A percentile compares a stretch with the other conserved stretches of the same genome.
phyloP scores from a whole-genome alignment of 2,113 vertebrate species.

The Caracal caracal region DNA sequence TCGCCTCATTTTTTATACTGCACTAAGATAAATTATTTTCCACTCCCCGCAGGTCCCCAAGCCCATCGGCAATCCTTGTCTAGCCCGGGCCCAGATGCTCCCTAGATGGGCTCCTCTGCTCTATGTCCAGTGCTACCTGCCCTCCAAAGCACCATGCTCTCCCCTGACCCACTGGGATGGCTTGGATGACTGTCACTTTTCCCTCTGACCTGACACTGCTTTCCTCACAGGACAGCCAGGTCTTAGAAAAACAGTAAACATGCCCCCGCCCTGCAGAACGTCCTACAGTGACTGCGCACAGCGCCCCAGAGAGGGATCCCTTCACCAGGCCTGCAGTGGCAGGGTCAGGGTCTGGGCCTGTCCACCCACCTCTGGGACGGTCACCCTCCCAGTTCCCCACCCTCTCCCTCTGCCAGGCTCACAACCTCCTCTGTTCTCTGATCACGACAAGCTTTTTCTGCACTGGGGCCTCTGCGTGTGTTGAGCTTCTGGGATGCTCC shows the following conservation, averaged over 20 bases:
- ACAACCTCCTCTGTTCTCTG: neutral
- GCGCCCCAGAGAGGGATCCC: accelerated
- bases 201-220: neutral
- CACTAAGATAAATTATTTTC: neutral
- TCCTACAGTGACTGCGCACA: neutral
- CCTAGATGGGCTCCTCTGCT: neutral
- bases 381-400: accelerated
- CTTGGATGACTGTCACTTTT: neutral
- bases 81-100: neutral
- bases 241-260: neutral
- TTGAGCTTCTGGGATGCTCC: neutral
- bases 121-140: neutral
- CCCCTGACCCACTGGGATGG: too few relatives aligned
- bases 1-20: neutral
- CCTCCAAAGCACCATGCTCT: neutral
- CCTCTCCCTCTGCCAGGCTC: neutral
- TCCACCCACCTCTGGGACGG: neutral
- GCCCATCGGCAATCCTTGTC: neutral
- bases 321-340: accelerated
- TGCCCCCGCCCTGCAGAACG: neutral
- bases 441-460: neutral
- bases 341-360: neutral
- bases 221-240: neutral
- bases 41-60: neutral
- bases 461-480: neutral